Percentiles rank a stretch among this genome's conserved stretches.
phyloP scores from a whole-genome alignment of 2,113 vertebrate species.

The Panthera tigris region DNA sequence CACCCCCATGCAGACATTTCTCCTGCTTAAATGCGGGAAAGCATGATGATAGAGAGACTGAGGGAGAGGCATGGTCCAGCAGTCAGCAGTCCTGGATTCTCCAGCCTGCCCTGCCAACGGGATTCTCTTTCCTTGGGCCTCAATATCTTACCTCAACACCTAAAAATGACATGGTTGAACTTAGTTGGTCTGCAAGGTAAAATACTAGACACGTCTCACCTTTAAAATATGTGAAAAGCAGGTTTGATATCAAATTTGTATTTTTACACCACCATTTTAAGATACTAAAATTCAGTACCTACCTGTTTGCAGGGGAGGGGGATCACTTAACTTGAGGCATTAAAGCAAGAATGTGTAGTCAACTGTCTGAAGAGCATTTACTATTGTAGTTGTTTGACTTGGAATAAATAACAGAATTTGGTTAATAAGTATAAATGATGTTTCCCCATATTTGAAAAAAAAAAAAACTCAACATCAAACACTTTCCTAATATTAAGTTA shows the following conservation, averaged over 20 bases:
- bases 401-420: background rate
- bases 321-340: background rate
- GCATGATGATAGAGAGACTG: background rate
- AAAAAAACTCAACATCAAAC: background rate
- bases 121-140: background rate
- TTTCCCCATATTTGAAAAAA: background rate
- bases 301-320: background rate
- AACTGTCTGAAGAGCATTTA: background rate
- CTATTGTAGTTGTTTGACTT: background rate
- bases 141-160: background rate
- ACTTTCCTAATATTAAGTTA: background rate
- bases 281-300: background rate
- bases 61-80: accelerated
- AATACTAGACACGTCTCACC: background rate
- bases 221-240: background rate
- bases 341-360: background rate
- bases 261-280: background rate
- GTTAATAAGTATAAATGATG: background rate
- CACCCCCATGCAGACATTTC: background rate
- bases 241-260: background rate
- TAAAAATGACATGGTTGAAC: background rate
- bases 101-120: background rate
- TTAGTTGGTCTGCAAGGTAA: background rate
- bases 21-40: background rate
- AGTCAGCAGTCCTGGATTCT: background rate